These are phyloP conservation scores for Petrosia ficiformis DNA, from an alignment of 37 sponge, comb jelly and placozoan species.

Conservation along the genomic window DNA sequence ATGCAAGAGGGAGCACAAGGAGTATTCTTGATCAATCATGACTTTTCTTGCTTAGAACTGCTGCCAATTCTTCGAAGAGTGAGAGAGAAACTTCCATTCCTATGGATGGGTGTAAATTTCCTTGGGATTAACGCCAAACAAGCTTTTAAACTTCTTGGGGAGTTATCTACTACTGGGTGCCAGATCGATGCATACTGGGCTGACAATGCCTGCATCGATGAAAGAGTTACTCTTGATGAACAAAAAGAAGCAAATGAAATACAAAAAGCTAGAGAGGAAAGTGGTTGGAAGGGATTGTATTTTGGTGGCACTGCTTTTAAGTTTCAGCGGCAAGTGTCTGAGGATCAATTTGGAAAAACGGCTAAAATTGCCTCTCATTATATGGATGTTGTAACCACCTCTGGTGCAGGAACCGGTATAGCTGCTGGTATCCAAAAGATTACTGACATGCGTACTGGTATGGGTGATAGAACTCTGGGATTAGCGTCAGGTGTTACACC, in stretches of 20 bases:
- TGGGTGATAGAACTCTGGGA: background rate
- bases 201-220: constrained; percentile 19
- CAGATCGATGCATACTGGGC: constrained; percentile 33
- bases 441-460: background rate
- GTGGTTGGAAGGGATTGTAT: constrained; percentile 18
- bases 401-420: constrained; percentile 21
- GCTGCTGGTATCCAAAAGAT: constrained; percentile 7
- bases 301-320: constrained; percentile 36
- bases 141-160: constrained; percentile 7
- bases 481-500: constrained; percentile 21
- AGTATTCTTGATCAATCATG: constrained; percentile 31
- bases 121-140: constrained; percentile 4
- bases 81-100: constrained; percentile 4
- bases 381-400: constrained; percentile 25
- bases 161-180: background rate
- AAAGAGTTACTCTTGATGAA: background rate
- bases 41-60: background rate
- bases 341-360: background rate
- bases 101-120: constrained; percentile 29
- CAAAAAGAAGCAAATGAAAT: background rate
- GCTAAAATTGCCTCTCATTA: constrained; percentile 1
- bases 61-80: constrained; percentile 10
- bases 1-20: constrained; percentile 14
- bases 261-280: background rate
- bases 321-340: background rate